Percentiles rank a stretch among this genome's conserved stretches.
phyloP scores from a whole-genome alignment of 2,797 vertebrate genomes.

The Rousettus madagascariensis region DNA sequence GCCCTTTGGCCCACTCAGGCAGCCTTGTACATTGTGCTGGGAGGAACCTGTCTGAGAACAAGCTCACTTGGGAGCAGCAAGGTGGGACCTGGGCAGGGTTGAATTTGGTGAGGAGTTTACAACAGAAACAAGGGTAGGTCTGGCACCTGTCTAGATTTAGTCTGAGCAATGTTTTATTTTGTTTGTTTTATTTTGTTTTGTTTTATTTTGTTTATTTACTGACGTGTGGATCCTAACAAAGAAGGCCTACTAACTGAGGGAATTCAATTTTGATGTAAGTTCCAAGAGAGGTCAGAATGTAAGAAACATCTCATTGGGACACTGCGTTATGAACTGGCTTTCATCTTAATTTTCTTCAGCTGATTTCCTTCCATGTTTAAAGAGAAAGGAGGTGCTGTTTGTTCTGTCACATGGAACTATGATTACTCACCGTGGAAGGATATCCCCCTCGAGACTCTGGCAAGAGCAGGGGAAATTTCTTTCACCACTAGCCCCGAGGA shows the following conservation, averaged over 20 bases:
- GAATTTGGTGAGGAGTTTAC: not conserved
- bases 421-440: not conserved
- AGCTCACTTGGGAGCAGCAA: not conserved
- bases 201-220: not conserved
- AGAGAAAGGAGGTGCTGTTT: not conserved
- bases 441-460: conserved; percentile 10
- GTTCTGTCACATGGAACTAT: not conserved
- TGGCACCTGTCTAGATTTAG: not conserved
- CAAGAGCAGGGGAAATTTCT: conserved; percentile 40
- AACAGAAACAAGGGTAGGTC: not conserved
- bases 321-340: not conserved
- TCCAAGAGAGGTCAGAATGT: not conserved
- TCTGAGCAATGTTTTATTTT: not conserved
- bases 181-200: not conserved
- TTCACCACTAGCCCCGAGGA: conserved; percentile 37
- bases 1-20: not conserved
- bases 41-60: not conserved
- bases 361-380: not conserved
- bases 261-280: not conserved
- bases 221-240: not conserved
- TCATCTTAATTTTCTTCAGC: not conserved
- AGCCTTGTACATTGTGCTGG: fast-evolving
- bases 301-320: not conserved
- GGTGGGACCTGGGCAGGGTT: fast-evolving
- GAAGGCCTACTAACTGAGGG: not conserved